These are phyloP conservation scores for Drosophila austrosaltans DNA, from an alignment of 2,888 invertebrate genomes.

Conservation along the genomic window DNA sequence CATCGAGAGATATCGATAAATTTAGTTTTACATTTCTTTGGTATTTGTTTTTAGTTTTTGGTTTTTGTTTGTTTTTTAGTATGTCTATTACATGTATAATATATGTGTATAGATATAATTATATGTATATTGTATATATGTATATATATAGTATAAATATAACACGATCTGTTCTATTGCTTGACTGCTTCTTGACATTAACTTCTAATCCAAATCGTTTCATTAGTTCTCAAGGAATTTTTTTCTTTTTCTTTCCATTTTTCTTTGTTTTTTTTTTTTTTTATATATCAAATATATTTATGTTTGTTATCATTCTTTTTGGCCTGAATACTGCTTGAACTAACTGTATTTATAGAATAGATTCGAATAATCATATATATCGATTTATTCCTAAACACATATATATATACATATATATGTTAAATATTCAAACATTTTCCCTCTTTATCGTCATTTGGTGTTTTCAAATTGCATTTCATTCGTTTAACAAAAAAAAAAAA, in stretches of 20 bases:
- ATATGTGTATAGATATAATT: constrained; percentile 24
- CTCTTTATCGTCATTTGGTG: constrained; percentile 3
- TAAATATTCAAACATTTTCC: neutral
- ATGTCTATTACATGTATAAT: constrained; percentile 18
- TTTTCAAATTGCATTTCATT: constrained; percentile 13
- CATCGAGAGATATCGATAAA: constrained; percentile 20
- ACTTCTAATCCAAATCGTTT: neutral
- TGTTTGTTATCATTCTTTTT: constrained; percentile 1
- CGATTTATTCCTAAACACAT: neutral
- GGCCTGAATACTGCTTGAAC: constrained; percentile 10
- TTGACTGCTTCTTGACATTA: neutral
- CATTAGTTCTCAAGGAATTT: neutral
- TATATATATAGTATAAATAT: constrained; percentile 36
- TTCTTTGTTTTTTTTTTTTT: neutral
- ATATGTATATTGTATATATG: constrained; percentile 41
- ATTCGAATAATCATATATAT: constrained; percentile 12
- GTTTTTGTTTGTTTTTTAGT: neutral
- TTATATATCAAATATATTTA: constrained; percentile 1
- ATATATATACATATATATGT: constrained; percentile 22
- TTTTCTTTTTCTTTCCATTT: neutral
- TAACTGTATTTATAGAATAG: constrained; percentile 23
- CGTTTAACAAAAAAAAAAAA: neutral
- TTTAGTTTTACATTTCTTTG: constrained; percentile 13
- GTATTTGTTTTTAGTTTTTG: too few species aligned
- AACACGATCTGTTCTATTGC: constrained; percentile 23